Evolutionary conservation across 2,888 invertebrate genomes (phyloP).

Genomic region (Leucoptera coffeella): DNA sequence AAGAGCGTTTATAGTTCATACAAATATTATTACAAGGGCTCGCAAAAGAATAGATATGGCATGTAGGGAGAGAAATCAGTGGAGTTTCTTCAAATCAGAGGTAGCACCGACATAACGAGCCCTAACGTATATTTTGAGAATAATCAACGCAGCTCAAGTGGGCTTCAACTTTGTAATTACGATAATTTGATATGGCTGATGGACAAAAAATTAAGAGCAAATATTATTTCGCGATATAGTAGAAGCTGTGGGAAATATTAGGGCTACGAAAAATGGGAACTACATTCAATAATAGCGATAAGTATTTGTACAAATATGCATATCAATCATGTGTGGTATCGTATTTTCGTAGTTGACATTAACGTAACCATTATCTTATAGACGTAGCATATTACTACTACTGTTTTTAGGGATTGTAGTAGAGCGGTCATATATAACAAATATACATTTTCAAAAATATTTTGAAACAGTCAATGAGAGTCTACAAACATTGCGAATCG

Average conservation of each 20-base stretch:
- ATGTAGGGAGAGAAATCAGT: conserved; percentile 28
- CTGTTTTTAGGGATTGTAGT: too few relatives aligned
- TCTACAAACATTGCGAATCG: too few relatives aligned
- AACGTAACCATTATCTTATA: too few relatives aligned
- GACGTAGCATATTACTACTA: too few relatives aligned
- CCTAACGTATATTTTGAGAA: conserved; percentile 52
- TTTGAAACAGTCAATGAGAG: too few relatives aligned
- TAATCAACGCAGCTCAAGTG: conserved; percentile 46
- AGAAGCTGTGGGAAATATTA: neutral
- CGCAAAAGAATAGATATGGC: conserved; percentile 43
- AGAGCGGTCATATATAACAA: too few relatives aligned
- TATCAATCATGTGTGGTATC: too few relatives aligned
- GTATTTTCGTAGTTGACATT: too few relatives aligned
- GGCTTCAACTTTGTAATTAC: conserved; percentile 45
- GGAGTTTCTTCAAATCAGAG: conserved; percentile 38
- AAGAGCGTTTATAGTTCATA: too few relatives aligned
- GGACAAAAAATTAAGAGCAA: conserved; percentile 2
- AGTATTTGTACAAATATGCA: too few relatives aligned
- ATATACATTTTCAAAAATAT: too few relatives aligned
- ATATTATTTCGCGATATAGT: conserved; percentile 3
- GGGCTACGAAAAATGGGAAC: conserved; percentile 9
- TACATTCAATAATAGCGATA: too few relatives aligned
- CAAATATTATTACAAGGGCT: conserved; percentile 11
- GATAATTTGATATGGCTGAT: conserved; percentile 25
- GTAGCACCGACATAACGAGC: conserved; percentile 28